Conservation (phyloP, 2,797 vertebrate species). For the Phalanger gymnotis region DNA sequence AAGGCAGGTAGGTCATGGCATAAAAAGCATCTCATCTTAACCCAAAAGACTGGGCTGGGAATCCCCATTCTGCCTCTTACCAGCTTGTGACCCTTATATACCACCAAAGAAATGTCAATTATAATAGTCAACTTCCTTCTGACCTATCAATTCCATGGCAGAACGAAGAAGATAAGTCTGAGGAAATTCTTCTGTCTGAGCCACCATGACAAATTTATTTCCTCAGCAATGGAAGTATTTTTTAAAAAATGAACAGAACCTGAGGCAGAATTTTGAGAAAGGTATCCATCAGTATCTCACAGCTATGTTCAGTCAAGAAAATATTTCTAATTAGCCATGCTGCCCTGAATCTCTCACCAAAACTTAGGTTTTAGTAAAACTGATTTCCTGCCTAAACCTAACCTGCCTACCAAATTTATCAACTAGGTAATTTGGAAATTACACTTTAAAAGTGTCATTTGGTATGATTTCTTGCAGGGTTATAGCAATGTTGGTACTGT, state of each 20-base stretch:
- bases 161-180: slow-evolving; percentile 8
- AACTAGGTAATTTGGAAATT: slow-evolving; percentile 60
- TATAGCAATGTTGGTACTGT: slow-evolving; percentile 47
- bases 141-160: slow-evolving; percentile 2
- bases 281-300: slow-evolving; percentile 21
- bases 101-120: not conserved
- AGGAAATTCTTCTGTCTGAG: slow-evolving; percentile 3
- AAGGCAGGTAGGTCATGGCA: too few species aligned
- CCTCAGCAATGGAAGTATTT: not conserved
- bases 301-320: slow-evolving; percentile 49
- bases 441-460: slow-evolving; percentile 51
- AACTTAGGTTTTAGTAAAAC: not conserved
- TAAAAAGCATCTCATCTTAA: not conserved
- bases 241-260: slow-evolving; percentile 30
- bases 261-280: slow-evolving; percentile 49
- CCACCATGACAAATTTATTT: slow-evolving; percentile 41
- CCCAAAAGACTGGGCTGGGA: not conserved
- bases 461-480: slow-evolving; percentile 48
- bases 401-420: slow-evolving; percentile 39
- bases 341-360: slow-evolving; percentile 51
- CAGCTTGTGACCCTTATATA: not conserved
- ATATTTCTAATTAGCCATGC: not conserved
- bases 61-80: not conserved
- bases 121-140: slow-evolving; percentile 47
- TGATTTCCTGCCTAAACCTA: slow-evolving; percentile 52